Evolutionary conservation across 2,113 vertebrate species (phyloP).

Genomic region (Pleuronectes platessa): DNA sequence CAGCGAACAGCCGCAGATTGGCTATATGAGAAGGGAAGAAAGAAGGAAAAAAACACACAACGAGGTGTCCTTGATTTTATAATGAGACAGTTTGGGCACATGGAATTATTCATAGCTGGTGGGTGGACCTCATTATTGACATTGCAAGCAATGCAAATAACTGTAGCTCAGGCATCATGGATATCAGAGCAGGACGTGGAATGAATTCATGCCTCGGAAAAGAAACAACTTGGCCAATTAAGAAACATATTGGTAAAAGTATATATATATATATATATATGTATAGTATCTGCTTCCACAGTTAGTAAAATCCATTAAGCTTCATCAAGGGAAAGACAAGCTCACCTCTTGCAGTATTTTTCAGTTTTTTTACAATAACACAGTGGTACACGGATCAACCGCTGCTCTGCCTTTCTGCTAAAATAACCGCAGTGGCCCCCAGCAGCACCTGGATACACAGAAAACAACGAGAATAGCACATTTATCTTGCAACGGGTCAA

Average conservation of each 20-base stretch:
- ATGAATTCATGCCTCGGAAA: not conserved
- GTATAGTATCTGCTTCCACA: not conserved
- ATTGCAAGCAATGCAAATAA: constrained; percentile 51
- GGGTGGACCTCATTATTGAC: constrained; percentile 62
- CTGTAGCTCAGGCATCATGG: constrained; percentile 10
- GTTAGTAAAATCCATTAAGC: not conserved
- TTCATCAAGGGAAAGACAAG: not conserved
- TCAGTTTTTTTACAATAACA: not conserved
- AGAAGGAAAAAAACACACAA: not conserved
- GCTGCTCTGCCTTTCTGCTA: not conserved
- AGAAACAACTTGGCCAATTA: not conserved
- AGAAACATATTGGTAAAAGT: not conserved
- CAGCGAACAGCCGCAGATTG: constrained; percentile 17
- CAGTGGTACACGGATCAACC: not conserved
- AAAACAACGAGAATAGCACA: not conserved
- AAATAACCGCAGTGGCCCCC: not conserved
- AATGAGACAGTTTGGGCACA: constrained; percentile 35
- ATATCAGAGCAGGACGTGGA: constrained; percentile 47
- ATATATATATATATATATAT: too few relatives aligned
- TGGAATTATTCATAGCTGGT: constrained; percentile 62
- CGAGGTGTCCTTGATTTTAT: constrained; percentile 47
- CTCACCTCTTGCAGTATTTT: not conserved
- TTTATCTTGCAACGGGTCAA: not conserved
- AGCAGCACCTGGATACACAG: not conserved
- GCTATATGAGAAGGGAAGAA: not conserved